These are phyloP conservation scores for Nyctalus aviator DNA, from an alignment of 2,797 vertebrate genomes.

Conservation along the genomic window DNA sequence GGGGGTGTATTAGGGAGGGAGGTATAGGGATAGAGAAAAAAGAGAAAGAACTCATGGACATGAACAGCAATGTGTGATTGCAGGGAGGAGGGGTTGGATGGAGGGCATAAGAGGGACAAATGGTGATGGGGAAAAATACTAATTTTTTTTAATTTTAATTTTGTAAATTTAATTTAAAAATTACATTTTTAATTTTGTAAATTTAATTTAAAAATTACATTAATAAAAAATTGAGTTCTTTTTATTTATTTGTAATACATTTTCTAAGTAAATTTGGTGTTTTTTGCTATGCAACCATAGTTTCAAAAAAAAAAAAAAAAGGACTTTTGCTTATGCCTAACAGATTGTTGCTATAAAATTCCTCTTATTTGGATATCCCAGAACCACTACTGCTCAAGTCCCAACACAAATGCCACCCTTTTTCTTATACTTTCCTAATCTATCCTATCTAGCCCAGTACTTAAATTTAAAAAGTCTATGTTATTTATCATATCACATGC, in stretches of 20 bases:
- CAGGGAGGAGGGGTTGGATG: not conserved
- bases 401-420: not conserved
- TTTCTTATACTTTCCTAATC: not conserved
- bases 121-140: not conserved
- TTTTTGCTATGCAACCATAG: not conserved
- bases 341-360: not conserved
- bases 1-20: not conserved
- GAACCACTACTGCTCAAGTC: not conserved
- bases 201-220: not conserved
- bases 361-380: not conserved
- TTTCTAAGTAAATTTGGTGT: not conserved
- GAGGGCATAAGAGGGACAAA: not conserved
- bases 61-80: not conserved
- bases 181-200: not conserved
- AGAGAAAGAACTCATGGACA: not conserved
- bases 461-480: not conserved
- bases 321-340: not conserved
- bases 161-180: not conserved
- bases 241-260: slow-evolving; percentile 22
- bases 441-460: not conserved
- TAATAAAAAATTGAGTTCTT: slow-evolving; percentile 13
- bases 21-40: not conserved
- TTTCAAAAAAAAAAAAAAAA: slow-evolving; percentile 39
- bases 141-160: no score
- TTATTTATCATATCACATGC: not conserved